Percentiles rank a stretch among this genome's conserved stretches.
These are phyloP conservation scores for Aegotheles bennettii DNA, from an alignment of 2,113 vertebrate species.

Conservation along the genomic window DNA sequence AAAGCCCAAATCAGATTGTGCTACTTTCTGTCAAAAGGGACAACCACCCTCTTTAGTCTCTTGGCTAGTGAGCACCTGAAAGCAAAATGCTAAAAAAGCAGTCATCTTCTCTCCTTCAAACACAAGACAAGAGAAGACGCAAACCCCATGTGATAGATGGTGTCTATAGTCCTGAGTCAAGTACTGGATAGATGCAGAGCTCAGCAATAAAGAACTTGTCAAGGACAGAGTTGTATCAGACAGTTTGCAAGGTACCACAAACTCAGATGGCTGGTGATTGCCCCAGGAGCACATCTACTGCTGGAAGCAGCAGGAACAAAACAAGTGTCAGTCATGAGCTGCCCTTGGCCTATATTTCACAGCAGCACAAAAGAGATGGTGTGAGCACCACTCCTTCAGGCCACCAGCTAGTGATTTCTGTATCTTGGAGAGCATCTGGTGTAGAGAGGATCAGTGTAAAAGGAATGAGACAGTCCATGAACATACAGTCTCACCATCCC, in stretches of 20 bases:
- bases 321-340: neutral
- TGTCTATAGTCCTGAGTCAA: neutral
- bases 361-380: neutral
- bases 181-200: neutral
- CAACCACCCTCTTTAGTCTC: neutral
- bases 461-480: neutral
- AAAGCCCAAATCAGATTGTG: neutral
- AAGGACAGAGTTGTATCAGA: neutral
- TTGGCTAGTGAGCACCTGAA: neutral
- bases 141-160: neutral
- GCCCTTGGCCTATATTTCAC: neutral
- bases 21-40: neutral
- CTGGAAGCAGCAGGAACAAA: neutral
- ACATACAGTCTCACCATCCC: neutral
- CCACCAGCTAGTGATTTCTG: neutral
- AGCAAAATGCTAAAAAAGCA: neutral
- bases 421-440: neutral
- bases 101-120: neutral
- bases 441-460: neutral
- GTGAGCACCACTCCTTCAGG: neutral
- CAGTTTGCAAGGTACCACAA: neutral
- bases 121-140: accelerated
- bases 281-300: neutral
- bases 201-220: neutral
- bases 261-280: neutral